Evolutionary conservation across 2,888 invertebrate species (phyloP).

Genomic region (Sthenelais limicola): DNA sequence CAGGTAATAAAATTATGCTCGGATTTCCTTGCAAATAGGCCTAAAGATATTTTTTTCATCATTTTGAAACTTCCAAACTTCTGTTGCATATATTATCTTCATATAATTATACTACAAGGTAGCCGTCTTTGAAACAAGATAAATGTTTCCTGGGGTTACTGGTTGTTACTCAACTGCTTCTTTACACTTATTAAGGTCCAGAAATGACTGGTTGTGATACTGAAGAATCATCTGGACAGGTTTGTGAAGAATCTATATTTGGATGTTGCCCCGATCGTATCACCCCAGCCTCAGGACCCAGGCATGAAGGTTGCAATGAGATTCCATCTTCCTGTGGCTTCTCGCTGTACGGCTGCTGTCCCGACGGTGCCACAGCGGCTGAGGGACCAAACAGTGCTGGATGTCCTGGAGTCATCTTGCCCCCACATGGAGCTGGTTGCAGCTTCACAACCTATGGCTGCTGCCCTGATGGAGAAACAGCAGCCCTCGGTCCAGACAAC

Average conservation of each 20-base stretch:
- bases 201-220: slow-evolving; percentile 35
- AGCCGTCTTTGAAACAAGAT: too few relatives aligned
- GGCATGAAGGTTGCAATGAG: slow-evolving; percentile 73
- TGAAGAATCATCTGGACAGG: slow-evolving; percentile 38
- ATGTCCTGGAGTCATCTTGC: slow-evolving; percentile 81
- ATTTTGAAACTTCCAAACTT: too few relatives aligned
- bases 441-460: slow-evolving; percentile 73
- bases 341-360: slow-evolving; percentile 90
- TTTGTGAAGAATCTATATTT: slow-evolving; percentile 76
- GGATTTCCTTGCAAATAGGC: too few relatives aligned
- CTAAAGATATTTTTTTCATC: too few relatives aligned
- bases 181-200: too few relatives aligned
- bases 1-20: too few relatives aligned
- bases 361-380: slow-evolving; percentile 76
- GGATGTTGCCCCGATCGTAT: slow-evolving; percentile 91
- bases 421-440: slow-evolving; percentile 38
- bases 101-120: too few relatives aligned
- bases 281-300: slow-evolving; percentile 88
- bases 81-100: too few relatives aligned
- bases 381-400: slow-evolving; percentile 82
- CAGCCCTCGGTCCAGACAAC: slow-evolving; percentile 75
- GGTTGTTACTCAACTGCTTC: too few relatives aligned
- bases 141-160: too few relatives aligned
- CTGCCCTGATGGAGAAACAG: slow-evolving; percentile 74
- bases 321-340: slow-evolving; percentile 68